Base-by-base conservation (phyloP, 2,797 vertebrate species). In the Remorina albescens region DNA sequence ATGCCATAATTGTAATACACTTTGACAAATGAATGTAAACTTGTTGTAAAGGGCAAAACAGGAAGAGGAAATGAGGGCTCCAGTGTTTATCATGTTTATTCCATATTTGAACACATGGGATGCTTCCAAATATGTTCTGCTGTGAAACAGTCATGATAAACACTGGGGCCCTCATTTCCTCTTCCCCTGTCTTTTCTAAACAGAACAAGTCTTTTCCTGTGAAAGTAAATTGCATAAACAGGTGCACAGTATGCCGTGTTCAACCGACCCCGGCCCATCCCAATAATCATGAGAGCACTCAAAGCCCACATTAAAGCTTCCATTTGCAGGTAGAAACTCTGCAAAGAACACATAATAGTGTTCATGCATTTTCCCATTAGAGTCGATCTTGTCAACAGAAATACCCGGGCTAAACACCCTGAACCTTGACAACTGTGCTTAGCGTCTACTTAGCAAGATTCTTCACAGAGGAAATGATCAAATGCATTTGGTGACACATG, bases 201-300 rank as follows among this genome's bases (percentile, higher is more conserved):
- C 34, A 4, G 12, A 74, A 47, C 42, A 54, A 15, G 49, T 67
- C 74, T 80, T 60, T 76, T 18, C 55, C 19, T 34, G n/a, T 74
- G 23, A 53, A 82, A 85, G 49, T n/a, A 61, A 39, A 59, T 82
- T 78, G 59, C 85, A 75, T 88, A 86, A 88, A 83, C 50, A 66
- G 69, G 76, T 81, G 71, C 78, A 64, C 23, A n/a, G 78, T 88
- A 86, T 84, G 73, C 75, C 72, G 62, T 78, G 69, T 71, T 80
- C n/a, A 65, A 76, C 58, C 57, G 51, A 64, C 74, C 51, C 51
- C 34, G 78, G n/a, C 26, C 70, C 76, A 85, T 81, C 76, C 81
- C 39, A 83, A 70, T 82, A 80, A 83, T 78, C 56, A 81, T 50
- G 68, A 88, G 83, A 83, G 84, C 80, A 83, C 90, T 90, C 61